Evolutionary conservation across 2,797 vertebrate genomes (phyloP), one percentile per base, ranked within the genome.

Genomic region (Petrocephalus schoutedeni): DNA sequence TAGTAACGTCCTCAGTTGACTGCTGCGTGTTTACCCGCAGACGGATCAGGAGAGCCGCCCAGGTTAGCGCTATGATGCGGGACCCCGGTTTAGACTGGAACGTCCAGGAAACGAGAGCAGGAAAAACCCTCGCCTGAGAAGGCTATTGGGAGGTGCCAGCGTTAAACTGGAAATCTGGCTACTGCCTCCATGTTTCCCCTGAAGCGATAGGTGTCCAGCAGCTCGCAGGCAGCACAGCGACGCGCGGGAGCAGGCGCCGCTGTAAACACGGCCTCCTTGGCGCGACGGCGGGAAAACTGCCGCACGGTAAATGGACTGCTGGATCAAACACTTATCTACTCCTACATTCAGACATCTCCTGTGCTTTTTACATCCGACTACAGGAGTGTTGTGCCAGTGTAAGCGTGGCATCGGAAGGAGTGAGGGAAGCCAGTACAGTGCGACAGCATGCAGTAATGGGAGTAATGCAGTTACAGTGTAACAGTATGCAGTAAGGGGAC

Each of bases 1-100:
- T 88, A 57, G 88, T 86, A 49, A 86, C 85, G 2, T 41, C 9
- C 64, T 59, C 67, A 80, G 85, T n/a, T 59, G 64, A 36, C n/a
- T 56, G 80, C 57, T 14, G 41, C 77, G 1, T 8, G 14, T 57
- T 83, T 49, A 53, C 77, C 41, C 45, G 77, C 36, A 41, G 7
- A 28, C 32, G 85, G 53, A 77, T 32, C 2, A 54, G 59, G 71
- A 12, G 83, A 64, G 6, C 36, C 23, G 0, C 16, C 16, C 77
- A 0, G 45, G 77, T 12, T 64, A 21, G 45, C 8, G 28, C 8
- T 51, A 45, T 32, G 1, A 67, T n/a, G 0, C 14, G 41, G 80
- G 28, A 77, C 45, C 77, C 41, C 10, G 77, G 77, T 9, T 61
- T 21, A 64, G 16, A 53, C 36, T 51, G 56, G 57, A 64, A 53